Evolutionary conservation across 2,113 vertebrate genomes (phyloP).

Genomic region (Siphamia tubifer): DNA sequence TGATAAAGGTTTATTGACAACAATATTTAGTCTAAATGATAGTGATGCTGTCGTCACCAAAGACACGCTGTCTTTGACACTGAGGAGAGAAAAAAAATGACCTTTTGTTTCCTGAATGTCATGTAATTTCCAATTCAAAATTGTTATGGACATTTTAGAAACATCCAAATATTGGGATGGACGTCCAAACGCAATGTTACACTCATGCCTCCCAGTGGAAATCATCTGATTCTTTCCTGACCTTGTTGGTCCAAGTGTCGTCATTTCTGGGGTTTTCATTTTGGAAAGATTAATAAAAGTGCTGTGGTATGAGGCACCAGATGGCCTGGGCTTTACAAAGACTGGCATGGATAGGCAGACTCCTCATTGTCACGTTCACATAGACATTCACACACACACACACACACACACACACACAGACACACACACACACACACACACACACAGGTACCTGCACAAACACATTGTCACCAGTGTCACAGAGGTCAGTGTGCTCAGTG

Average conservation of each 20-base stretch:
- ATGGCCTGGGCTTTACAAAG: slow-evolving; percentile 44
- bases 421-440: background rate
- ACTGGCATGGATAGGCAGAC: slow-evolving; percentile 18
- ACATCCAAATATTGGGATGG: too few relatives aligned
- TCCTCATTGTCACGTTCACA: slow-evolving; percentile 27
- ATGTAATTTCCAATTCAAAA: too few relatives aligned
- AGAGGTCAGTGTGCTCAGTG: slow-evolving; percentile 67
- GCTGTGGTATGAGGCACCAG: slow-evolving; percentile 42
- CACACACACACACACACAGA: slow-evolving; percentile 20
- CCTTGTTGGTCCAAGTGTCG: slow-evolving; percentile 8
- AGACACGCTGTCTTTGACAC: too few relatives aligned
- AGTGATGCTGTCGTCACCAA: too few relatives aligned
- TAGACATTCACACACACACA: background rate
- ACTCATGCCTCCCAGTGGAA: background rate
- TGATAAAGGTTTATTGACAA: too few relatives aligned
- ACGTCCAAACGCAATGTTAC: too few relatives aligned
- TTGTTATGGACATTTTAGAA: too few relatives aligned
- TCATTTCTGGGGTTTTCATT: slow-evolving; percentile 5
- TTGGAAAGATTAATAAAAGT: slow-evolving; percentile 29
- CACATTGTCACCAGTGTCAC: slow-evolving; percentile 50
- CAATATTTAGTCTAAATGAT: too few relatives aligned
- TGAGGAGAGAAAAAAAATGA: too few relatives aligned
- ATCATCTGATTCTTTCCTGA: background rate
- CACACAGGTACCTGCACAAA: slow-evolving; percentile 29
- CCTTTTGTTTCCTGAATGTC: too few relatives aligned